phyloP scores from a whole-genome alignment of 2,888 invertebrate species.

The Plebejus melissa region DNA sequence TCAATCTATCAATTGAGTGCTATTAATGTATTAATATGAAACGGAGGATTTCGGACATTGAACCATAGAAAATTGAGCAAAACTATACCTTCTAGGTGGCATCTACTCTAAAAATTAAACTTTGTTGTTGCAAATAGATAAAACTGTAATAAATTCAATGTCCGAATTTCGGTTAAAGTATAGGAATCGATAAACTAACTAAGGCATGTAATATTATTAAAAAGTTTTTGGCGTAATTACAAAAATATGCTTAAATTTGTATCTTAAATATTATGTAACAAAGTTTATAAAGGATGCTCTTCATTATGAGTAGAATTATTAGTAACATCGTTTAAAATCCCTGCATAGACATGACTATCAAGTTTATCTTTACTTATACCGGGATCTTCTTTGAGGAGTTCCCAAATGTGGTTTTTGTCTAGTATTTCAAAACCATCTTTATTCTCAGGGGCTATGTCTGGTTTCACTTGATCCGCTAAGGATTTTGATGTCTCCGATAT shows the following conservation, averaged over 20 bases:
- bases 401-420: conserved; percentile 81
- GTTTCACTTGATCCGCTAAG: conserved; percentile 50
- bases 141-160: not conserved
- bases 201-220: conserved; percentile 37
- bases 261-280: conserved; percentile 72
- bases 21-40: conserved; percentile 29
- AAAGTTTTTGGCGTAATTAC: conserved; percentile 51
- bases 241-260: conserved; percentile 75
- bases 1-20: conserved; percentile 64
- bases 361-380: conserved; percentile 54
- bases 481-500: conserved; percentile 73
- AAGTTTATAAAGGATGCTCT: conserved; percentile 70
- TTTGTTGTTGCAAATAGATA: not conserved
- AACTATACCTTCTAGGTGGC: not conserved
- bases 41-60: not conserved
- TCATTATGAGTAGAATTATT: conserved; percentile 56
- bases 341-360: conserved; percentile 57
- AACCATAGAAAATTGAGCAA: not conserved
- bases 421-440: conserved; percentile 78
- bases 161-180: conserved; percentile 36
- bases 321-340: conserved; percentile 53
- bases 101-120: not conserved
- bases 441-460: conserved; percentile 68
- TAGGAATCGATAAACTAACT: conserved; percentile 33
- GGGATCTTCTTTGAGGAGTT: conserved; percentile 79